Conservation (phyloP, 2,113 vertebrate genomes). For the Neoarius graeffei region DNA sequence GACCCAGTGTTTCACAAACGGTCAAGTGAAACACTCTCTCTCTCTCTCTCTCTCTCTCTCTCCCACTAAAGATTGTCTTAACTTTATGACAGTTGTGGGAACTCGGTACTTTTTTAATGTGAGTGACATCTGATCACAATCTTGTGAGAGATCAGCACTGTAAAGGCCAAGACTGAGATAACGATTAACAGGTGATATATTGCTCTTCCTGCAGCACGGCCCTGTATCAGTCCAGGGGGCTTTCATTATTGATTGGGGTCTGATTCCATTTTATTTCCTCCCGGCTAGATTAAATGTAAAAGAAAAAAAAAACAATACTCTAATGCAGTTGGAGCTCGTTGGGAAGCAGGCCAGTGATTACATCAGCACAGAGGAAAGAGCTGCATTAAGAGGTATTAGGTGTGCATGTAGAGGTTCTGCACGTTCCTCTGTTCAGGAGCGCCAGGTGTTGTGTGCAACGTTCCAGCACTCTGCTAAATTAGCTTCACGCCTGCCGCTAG, state of each 20-base stretch:
- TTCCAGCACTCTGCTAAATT: conserved; percentile 72
- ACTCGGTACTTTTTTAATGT: neutral
- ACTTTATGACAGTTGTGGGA: neutral
- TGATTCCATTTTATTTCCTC: conserved; percentile 71
- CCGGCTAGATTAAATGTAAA: conserved; percentile 71
- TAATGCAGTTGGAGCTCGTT: conserved; percentile 66
- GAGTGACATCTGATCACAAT: neutral
- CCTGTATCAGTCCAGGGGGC: conserved; percentile 64
- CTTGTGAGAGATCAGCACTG: neutral
- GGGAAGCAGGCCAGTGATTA: conserved; percentile 69
- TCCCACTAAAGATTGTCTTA: neutral
- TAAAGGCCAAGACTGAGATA: neutral
- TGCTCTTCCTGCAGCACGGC: conserved; percentile 36
- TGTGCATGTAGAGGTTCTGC: neutral
- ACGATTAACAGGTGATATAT: conserved; percentile 9
- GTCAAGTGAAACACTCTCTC: neutral
- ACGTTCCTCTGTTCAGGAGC: conserved; percentile 31
- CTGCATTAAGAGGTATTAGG: neutral
- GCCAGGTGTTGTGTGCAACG: conserved; percentile 68
- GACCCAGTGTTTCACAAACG: too few relatives aligned
- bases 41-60: neutral
- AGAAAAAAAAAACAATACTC: conserved; percentile 39
- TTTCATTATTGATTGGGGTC: conserved; percentile 68
- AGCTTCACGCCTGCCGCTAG: conserved; percentile 37
- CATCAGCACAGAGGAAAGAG: conserved; percentile 62